Evolutionary conservation across 1,140 invertebrate species (phyloP).

Genomic region (Megalonaias nervosa): DNA sequence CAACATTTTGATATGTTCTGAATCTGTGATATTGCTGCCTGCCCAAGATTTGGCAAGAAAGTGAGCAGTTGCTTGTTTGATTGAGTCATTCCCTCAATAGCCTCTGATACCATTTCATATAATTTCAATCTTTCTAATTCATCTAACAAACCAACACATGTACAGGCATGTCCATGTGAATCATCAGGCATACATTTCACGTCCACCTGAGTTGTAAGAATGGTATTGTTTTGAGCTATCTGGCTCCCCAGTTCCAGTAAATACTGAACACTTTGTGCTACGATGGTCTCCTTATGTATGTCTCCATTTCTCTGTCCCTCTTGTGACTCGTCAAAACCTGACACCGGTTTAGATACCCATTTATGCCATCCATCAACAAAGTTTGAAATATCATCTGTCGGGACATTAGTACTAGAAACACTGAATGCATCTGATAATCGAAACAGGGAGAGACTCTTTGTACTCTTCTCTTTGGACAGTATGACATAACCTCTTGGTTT

Average conservation of each 20-base stretch:
- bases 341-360: background rate
- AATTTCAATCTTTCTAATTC: too few species aligned
- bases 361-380: conserved; percentile 7
- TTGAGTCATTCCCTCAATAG: too few species aligned
- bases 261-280: background rate
- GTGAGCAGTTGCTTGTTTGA: too few species aligned
- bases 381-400: conserved; percentile 2
- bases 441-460: conserved; percentile 21
- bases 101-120: too few species aligned
- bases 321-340: background rate
- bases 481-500: conserved; percentile 36
- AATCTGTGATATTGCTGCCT: too few species aligned
- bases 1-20: too few species aligned
- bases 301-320: background rate
- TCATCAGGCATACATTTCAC: conserved; percentile 6
- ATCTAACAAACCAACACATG: too few species aligned
- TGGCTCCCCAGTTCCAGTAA: too few species aligned
- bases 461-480: conserved; percentile 15
- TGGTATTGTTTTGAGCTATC: background rate
- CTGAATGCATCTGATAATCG: conserved; percentile 22
- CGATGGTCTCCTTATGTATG: background rate
- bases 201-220: conserved; percentile 14
- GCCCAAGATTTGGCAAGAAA: too few species aligned
- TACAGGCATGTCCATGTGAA: conserved; percentile 12
- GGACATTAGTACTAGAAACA: conserved; percentile 2